Conservation (phyloP, 1,140 invertebrate genomes). For the Steinernema khuongi region DNA sequence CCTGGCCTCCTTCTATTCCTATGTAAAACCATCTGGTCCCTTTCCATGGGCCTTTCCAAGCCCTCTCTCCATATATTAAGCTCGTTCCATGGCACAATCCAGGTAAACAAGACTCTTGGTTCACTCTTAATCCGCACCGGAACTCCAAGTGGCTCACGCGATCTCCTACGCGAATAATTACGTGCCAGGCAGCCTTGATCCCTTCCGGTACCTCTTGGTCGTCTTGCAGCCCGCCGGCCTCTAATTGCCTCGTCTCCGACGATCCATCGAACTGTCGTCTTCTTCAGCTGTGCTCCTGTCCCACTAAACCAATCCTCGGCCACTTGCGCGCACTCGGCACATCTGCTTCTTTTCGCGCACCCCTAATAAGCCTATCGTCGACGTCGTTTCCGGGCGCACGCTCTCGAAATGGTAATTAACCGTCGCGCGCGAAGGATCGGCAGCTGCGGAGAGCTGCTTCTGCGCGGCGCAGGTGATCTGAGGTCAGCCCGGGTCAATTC, state of each 20-base stretch:
- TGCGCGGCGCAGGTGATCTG: constrained; percentile 4
- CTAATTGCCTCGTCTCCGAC: neutral
- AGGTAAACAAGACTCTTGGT: too few species aligned
- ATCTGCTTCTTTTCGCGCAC: constrained; percentile 16
- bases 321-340: constrained; percentile 3
- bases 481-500: constrained; percentile 10
- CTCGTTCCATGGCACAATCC: too few species aligned
- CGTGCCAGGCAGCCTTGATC: too few species aligned
- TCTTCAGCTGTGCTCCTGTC: neutral
- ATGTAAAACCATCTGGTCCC: too few species aligned
- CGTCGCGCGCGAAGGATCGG: constrained; percentile 1
- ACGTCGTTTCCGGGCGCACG: constrained; percentile 10
- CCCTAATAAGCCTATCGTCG: constrained; percentile 16
- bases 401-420: constrained; percentile 17
- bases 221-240: neutral
- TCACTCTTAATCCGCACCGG: too few species aligned
- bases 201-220: too few species aligned
- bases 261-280: neutral
- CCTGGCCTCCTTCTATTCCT: too few species aligned
- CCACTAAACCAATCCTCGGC: neutral
- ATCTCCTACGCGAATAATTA: too few species aligned
- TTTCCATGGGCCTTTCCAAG: too few species aligned
- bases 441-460: neutral
- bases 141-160: too few species aligned
- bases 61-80: too few species aligned